Percentiles rank a stretch among this genome's conserved stretches.
phyloP scores from a whole-genome alignment of 2,888 invertebrate genomes.

The Drosophila melanocephala region DNA sequence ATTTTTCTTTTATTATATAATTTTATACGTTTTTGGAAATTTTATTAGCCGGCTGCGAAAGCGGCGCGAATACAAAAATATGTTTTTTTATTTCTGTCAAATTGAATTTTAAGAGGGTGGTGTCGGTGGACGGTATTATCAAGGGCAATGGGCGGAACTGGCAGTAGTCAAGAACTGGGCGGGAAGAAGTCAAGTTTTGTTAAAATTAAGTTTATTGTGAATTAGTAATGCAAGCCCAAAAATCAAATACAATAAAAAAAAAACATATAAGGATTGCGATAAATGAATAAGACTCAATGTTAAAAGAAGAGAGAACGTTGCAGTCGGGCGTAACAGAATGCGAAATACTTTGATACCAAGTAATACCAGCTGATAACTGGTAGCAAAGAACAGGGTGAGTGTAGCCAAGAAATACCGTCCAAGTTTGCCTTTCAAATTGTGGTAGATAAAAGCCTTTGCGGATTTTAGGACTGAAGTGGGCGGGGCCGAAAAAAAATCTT shows the following conservation, averaged over 20 bases:
- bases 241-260: background rate
- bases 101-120: constrained; percentile 1
- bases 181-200: background rate
- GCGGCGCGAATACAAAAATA: constrained; percentile 51
- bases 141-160: constrained; percentile 1
- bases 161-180: background rate
- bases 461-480: background rate
- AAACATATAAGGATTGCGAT: background rate
- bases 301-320: background rate
- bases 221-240: no score
- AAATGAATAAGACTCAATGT: background rate
- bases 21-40: constrained; percentile 61
- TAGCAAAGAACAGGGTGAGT: background rate
- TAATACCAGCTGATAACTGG: background rate
- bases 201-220: background rate
- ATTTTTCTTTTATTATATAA: constrained; percentile 65
- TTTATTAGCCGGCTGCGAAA: constrained; percentile 53
- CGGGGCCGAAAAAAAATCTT: background rate
- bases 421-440: background rate
- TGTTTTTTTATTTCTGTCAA: constrained; percentile 31
- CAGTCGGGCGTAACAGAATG: background rate
- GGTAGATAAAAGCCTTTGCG: background rate
- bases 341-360: background rate
- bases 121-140: constrained; percentile 8
- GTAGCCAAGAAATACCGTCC: background rate